These are phyloP conservation scores for Alouatta palliata DNA, from an alignment of 2,113 vertebrate species.

Conservation along the genomic window DNA sequence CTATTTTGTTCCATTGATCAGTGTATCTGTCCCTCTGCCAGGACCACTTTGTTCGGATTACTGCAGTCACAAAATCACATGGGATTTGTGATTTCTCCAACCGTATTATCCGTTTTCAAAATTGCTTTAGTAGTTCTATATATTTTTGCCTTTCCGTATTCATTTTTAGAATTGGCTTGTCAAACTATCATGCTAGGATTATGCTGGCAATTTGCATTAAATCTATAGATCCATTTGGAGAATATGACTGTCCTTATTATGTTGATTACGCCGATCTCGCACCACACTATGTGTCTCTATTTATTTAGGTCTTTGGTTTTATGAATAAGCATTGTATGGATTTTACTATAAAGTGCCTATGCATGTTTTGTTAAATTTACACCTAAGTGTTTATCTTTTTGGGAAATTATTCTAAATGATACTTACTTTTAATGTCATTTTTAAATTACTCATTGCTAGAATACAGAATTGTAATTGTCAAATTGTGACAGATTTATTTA, in stretches of 20 bases:
- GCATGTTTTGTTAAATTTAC: background rate
- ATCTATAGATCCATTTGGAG: background rate
- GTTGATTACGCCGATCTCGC: background rate
- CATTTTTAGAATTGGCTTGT: slow-evolving; percentile 6
- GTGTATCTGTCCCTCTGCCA: background rate
- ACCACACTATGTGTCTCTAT: background rate
- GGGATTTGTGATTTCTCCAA: background rate
- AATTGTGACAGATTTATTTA: background rate
- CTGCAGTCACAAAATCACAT: background rate
- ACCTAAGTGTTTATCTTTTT: background rate
- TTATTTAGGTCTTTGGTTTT: background rate
- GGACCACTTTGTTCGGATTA: background rate
- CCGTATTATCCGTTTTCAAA: background rate
- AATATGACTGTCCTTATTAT: background rate
- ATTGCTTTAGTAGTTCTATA: background rate
- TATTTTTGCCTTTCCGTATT: background rate
- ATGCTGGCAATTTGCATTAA: background rate
- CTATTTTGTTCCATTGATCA: background rate
- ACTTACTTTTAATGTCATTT: background rate
- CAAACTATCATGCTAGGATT: background rate
- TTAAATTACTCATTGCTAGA: background rate
- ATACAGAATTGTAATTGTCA: background rate
- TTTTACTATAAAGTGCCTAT: background rate
- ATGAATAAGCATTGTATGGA: background rate
- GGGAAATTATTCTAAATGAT: background rate